A percentile compares a stretch with the other conserved stretches of the same genome.
These are phyloP conservation scores for Timema cristinae DNA, from an alignment of 2,888 invertebrate genomes.

Conservation along the genomic window DNA sequence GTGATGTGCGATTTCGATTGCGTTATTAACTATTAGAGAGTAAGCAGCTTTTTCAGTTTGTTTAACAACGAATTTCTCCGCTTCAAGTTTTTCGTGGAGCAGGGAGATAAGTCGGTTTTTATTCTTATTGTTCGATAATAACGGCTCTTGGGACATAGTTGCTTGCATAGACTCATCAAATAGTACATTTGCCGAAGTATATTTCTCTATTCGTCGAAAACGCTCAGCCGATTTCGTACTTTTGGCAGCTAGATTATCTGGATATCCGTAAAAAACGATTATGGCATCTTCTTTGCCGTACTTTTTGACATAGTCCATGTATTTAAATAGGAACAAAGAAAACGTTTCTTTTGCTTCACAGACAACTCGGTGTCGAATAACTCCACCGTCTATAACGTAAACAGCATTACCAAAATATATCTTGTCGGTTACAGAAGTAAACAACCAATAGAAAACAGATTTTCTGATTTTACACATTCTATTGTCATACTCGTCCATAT, in stretches of 20 bases:
- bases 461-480: background rate
- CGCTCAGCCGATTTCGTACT: background rate
- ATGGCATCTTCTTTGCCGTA: background rate
- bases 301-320: background rate
- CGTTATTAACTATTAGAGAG: too few relatives aligned
- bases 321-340: background rate
- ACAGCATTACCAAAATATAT: background rate
- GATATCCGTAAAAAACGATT: background rate
- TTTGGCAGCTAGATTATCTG: background rate
- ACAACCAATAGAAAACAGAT: background rate
- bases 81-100: background rate
- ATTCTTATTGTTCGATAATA: background rate
- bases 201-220: background rate
- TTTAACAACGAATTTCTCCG: background rate
- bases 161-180: background rate
- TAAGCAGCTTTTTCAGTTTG: background rate
- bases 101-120: background rate
- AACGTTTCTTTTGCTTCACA: background rate
- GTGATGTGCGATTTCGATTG: too few relatives aligned
- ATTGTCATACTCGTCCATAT: too few relatives aligned
- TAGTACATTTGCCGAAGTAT: background rate
- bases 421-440: background rate
- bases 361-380: background rate
- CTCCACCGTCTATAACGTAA: background rate
- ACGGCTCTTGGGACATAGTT: background rate